Evolutionary conservation across 1,140 invertebrate genomes (phyloP).

Genomic region (Drosophila arizonae): DNA sequence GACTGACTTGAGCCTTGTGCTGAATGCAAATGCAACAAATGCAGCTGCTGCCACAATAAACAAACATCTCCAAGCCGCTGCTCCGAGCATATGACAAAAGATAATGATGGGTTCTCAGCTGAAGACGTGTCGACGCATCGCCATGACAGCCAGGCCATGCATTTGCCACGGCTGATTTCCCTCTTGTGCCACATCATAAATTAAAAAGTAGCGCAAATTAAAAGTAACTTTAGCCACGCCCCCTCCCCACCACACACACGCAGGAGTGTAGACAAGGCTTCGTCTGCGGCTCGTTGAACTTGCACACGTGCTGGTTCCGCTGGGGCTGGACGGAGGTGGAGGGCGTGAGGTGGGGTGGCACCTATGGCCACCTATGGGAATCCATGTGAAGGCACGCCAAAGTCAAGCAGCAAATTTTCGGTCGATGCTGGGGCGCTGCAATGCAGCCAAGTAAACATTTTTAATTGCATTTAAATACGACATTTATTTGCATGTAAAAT

Average conservation of each 20-base stretch:
- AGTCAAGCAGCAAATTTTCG: slow-evolving; percentile 17
- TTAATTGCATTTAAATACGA: slow-evolving; percentile 83
- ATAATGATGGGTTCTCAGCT: slow-evolving; percentile 17
- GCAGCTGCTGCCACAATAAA: slow-evolving; percentile 20
- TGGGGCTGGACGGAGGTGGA: neutral
- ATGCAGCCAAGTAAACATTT: slow-evolving; percentile 78
- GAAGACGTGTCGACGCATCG: slow-evolving; percentile 2
- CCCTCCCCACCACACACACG: neutral
- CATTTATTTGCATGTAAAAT: slow-evolving; percentile 82
- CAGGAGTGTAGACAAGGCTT: slow-evolving; percentile 8
- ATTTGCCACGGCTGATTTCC: slow-evolving; percentile 37
- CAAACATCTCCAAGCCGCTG: slow-evolving; percentile 30
- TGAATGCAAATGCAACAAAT: slow-evolving; percentile 26
- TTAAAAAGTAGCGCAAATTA: slow-evolving; percentile 61
- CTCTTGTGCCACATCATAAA: slow-evolving; percentile 61
- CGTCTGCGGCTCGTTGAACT: slow-evolving; percentile 20
- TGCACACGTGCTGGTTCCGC: slow-evolving; percentile 34
- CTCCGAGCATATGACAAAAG: slow-evolving; percentile 31
- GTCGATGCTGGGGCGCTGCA: slow-evolving; percentile 39
- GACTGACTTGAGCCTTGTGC: slow-evolving; percentile 7
- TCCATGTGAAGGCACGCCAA: slow-evolving; percentile 53
- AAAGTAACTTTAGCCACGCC: slow-evolving; percentile 19
- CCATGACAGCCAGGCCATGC: neutral
- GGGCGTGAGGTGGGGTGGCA: neutral
- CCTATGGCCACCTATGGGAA: slow-evolving; percentile 5